Conservation (phyloP, 2,113 vertebrate genomes). For the Mionectes macconnelli region DNA sequence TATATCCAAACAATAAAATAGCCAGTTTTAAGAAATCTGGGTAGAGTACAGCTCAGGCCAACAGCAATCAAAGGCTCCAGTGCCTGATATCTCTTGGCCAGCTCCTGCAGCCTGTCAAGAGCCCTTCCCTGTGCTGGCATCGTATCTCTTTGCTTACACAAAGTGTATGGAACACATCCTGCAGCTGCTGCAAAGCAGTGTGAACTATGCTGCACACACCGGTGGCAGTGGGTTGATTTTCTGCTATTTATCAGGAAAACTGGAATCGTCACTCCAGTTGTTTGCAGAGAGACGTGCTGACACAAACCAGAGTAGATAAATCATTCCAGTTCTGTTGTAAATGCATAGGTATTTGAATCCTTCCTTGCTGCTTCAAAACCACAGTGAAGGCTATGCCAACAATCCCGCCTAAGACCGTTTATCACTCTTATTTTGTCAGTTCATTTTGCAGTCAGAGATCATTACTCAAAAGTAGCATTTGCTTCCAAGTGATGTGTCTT, state of each 20-base stretch:
- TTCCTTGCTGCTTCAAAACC: background rate
- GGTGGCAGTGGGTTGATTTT: background rate
- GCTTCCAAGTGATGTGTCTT: background rate
- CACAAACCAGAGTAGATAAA: background rate
- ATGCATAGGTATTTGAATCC: background rate
- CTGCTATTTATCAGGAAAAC: slow-evolving; percentile 4
- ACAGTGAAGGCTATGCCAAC: background rate
- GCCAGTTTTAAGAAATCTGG: background rate
- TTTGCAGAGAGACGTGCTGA: background rate
- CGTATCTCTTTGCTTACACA: background rate
- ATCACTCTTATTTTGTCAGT: background rate
- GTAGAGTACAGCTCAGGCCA: background rate
- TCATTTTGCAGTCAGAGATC: background rate
- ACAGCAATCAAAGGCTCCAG: background rate
- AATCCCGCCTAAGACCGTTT: background rate
- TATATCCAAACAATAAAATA: background rate
- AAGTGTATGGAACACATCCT: background rate
- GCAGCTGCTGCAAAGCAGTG: background rate
- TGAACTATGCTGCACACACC: background rate
- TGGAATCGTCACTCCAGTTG: background rate
- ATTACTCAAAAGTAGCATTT: background rate
- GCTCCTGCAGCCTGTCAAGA: background rate
- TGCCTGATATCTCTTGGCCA: background rate
- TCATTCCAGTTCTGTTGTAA: background rate
- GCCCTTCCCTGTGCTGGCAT: background rate